These are phyloP conservation scores for Mactromeris polynyma DNA, from an alignment of 2,888 invertebrate genomes.

Conservation along the genomic window DNA sequence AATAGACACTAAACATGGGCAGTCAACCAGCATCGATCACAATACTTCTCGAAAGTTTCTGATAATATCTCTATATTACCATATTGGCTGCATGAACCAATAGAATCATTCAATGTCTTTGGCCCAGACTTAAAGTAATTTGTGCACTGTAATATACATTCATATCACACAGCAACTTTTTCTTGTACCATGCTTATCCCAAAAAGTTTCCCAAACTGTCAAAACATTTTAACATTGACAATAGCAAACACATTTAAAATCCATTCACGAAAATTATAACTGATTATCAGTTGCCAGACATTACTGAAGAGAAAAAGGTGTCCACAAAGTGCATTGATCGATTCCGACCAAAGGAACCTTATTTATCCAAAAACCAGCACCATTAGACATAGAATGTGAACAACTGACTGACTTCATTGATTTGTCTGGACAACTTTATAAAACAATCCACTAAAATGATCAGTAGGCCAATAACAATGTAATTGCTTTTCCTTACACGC, in stretches of 20 bases:
- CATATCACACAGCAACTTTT: background rate
- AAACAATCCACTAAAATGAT: background rate
- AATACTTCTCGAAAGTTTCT: background rate
- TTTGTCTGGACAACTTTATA: background rate
- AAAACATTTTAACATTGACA: too few species aligned
- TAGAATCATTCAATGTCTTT: background rate
- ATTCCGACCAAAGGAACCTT: too few species aligned
- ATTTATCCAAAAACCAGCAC: too few species aligned
- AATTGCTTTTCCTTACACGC: background rate
- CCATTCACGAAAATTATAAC: too few species aligned
- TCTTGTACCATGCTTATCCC: background rate
- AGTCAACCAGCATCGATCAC: background rate
- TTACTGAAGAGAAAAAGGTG: too few species aligned
- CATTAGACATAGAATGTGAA: too few species aligned
- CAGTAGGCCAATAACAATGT: background rate
- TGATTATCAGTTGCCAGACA: too few species aligned
- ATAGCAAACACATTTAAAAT: too few species aligned
- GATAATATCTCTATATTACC: background rate
- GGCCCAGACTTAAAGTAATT: background rate
- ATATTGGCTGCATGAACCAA: constrained; percentile 5
- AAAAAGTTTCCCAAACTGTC: background rate
- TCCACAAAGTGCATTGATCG: too few species aligned
- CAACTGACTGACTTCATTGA: too few species aligned
- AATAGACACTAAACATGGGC: constrained; percentile 2
- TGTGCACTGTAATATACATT: background rate